Percentiles rank a stretch among this genome's conserved stretches.
phyloP scores from a whole-genome alignment of 2,888 invertebrate genomes.

The Allygus modestus region DNA sequence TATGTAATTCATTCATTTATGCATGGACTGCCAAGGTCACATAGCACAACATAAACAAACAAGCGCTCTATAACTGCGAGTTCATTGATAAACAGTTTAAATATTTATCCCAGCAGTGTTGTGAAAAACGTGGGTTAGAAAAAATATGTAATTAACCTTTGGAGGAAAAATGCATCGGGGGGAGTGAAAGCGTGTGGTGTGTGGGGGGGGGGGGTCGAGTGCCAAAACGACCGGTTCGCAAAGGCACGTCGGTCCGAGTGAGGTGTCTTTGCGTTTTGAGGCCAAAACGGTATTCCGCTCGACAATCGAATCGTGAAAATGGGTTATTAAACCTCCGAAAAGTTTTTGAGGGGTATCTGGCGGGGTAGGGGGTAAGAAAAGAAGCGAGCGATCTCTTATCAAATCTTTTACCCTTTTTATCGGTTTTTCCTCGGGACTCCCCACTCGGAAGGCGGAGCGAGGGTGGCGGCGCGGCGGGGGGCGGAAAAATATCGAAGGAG shows the following conservation, averaged over 20 bases:
- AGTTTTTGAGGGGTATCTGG: not conserved
- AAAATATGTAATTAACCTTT: slow-evolving; percentile 64
- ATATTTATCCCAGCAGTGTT: slow-evolving; percentile 57
- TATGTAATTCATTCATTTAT: too few species aligned
- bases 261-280: slow-evolving; percentile 37
- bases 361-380: slow-evolving; percentile 56
- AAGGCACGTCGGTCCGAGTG: not conserved
- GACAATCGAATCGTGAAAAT: slow-evolving; percentile 28
- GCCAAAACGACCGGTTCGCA: slow-evolving; percentile 17
- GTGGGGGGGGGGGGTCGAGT: slow-evolving; percentile 44
- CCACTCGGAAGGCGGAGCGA: slow-evolving; percentile 59
- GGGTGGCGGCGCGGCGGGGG: slow-evolving; percentile 57
- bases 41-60: slow-evolving; percentile 10
- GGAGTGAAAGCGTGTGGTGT: slow-evolving; percentile 35
- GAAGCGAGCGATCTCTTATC: slow-evolving; percentile 63
- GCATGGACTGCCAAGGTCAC: not conserved
- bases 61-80: slow-evolving; percentile 20
- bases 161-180: slow-evolving; percentile 61
- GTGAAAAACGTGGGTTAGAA: slow-evolving; percentile 58
- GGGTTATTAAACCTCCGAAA: slow-evolving; percentile 51
- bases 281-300: slow-evolving; percentile 18
- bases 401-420: slow-evolving; percentile 64
- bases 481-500: slow-evolving; percentile 65
- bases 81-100: slow-evolving; percentile 58
- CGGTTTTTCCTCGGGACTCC: slow-evolving; percentile 62